phyloP scores from a whole-genome alignment of 2,888 invertebrate species.

The Agrotis puta region DNA sequence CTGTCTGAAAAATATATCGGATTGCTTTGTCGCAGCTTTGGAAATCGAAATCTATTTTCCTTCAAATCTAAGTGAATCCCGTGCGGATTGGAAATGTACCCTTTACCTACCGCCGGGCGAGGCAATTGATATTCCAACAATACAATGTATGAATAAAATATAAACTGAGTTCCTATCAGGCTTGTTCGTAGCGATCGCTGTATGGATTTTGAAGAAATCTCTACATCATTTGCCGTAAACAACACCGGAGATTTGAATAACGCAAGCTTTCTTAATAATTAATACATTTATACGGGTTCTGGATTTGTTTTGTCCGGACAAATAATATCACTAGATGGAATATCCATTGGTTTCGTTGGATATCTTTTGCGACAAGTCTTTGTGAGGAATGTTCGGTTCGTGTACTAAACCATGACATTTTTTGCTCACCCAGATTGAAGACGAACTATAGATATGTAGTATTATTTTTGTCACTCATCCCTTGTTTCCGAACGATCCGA shows the following conservation, averaged over 20 bases:
- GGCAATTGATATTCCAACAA: conserved; percentile 91
- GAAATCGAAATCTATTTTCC: conserved; percentile 91
- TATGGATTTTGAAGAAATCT: conserved; percentile 82
- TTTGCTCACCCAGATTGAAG: conserved; percentile 53
- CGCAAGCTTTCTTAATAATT: conserved; percentile 40
- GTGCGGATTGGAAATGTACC: conserved; percentile 91
- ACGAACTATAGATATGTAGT: conserved; percentile 32
- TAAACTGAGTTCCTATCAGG: conserved; percentile 89
- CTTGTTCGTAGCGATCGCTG: conserved; percentile 85
- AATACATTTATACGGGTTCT: conserved; percentile 26
- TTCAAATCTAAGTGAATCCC: conserved; percentile 92
- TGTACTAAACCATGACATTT: conserved; percentile 59
- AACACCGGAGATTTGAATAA: conserved; percentile 47
- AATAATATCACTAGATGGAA: conserved; percentile 36
- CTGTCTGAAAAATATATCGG: conserved; percentile 91
- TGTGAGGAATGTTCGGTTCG: conserved; percentile 39
- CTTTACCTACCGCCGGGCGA: conserved; percentile 91
- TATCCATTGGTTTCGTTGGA: conserved; percentile 21
- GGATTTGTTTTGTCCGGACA: conserved; percentile 20
- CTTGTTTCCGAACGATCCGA: neutral
- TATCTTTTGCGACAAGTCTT: conserved; percentile 43
- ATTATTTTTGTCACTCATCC: conserved; percentile 41
- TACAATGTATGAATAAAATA: conserved; percentile 91
- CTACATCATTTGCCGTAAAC: conserved; percentile 69
- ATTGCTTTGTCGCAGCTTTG: conserved; percentile 91